Evolutionary conservation across 1,140 invertebrate species (phyloP), one percentile per base, ranked within the genome.

Genomic region (Cephus cinctus): DNA sequence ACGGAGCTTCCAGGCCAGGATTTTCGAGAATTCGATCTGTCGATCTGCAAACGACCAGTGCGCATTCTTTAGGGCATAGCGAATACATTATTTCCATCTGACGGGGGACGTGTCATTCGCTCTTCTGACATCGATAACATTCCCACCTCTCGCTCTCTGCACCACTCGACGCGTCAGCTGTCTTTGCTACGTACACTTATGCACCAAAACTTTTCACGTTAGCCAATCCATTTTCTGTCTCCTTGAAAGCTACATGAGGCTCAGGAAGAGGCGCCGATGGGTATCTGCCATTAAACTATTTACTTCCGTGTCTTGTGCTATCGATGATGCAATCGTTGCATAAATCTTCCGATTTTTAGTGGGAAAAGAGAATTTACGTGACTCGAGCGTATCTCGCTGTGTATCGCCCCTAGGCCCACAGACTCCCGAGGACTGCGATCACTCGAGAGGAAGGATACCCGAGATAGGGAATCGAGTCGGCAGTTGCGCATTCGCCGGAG

Each of bases 401-500:
- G 22, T 15, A 38, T 12, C 15, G 18, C 22, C 15, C 12, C 14
- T 12, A 20, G 39, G 15, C 12, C 14, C n/a, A 41, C n/a, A 12
- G 20, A 14, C 18, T 20, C 14, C 35, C n/a, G 43, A 19, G 27
- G 11, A 35, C 9, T n/a, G 27, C 46, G 40, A 25, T 39, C 40
- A 57, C 43, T 52, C 57, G 57, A 59, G 46, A 58, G 54, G 57
- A 59, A 59, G 54, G 57, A 52, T n/a, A 42, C 47, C 27, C 21
- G 48, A 27, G 50, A 25, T 31, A 32, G 14, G 47, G 38, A 40
- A 22, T 35, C 39, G 38, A 35, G 59, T 44, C n/a, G n/a, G 39
- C 56, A 59, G 59, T 60, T 54, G 57, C 53, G 54, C 46, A 55
- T 62, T 62, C 52, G 61, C 53, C 63, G 61, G 57, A 57, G 61